Base-by-base conservation (phyloP, 2,888 invertebrate species). In the Tinea trinotella region DNA sequence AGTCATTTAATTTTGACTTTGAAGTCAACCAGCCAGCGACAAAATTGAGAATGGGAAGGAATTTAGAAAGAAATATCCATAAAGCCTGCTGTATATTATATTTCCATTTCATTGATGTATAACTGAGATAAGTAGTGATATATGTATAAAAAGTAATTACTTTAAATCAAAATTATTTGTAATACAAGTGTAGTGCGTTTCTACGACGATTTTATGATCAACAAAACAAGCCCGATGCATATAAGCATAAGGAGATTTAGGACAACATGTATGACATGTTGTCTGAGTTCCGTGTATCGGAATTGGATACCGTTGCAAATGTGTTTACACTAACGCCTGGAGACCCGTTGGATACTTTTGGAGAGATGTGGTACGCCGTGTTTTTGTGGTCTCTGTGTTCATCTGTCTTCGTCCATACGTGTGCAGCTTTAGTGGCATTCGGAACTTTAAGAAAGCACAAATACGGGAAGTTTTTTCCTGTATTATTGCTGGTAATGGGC, bases 301-400 rank as follows among this genome's bases (percentile, higher is more conserved):
- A 90, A 73, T 85, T 92, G 66, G 91, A 91, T 76, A 89, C 91
- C 56, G 88, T 92, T 64, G 88, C 89, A 61, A 89, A 91, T 84
- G 91, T 92, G 68, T 87, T 92, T 64, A 90, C 89, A 61, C 77
- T 92, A 61, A 89, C 90, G 59, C 87, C 91, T 57, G 88, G 88
- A 60, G 89, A 89, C 65, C 89, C 89, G 56, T 83, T 92, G 61
- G 89, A 90, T 72, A 91, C 90, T 57, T 91, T 94, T 88, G 86
- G 91, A 86, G 96, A 97, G 82, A 98, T 98, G 94, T 98, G 97
- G 97, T 97, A 97, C 78, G 94, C 96, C 71, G 93, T 98, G 73
- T 98, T 98, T 84, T 87, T 98, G 67, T 98, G 97, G 97, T 95
- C 96, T 57, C 87, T 98, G 68, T 95, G 96, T 75, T 97, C 97